Conservation (phyloP, 2,113 vertebrate genomes). For the Tragulus kanchil region DNA sequence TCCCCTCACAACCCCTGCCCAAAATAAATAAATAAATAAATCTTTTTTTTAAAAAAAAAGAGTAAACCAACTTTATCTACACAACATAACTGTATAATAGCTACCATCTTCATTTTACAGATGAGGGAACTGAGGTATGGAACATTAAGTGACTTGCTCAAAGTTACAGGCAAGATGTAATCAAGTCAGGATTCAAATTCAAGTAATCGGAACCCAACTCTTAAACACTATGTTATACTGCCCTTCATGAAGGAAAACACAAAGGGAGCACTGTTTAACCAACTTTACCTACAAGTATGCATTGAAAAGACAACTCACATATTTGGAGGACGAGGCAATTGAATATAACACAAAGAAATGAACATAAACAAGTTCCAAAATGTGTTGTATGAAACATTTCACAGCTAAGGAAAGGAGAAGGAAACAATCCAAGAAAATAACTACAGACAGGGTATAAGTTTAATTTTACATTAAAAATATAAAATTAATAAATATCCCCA, state of each 20-base stretch:
- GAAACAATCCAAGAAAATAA: not conserved
- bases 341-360: not conserved
- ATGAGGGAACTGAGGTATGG: not conserved
- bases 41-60: not conserved
- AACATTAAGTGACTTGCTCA: not conserved
- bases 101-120: not conserved
- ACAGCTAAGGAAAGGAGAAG: constrained; percentile 85
- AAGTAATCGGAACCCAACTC: not conserved
- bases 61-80: not conserved
- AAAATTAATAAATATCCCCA: not conserved
- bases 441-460: not conserved
- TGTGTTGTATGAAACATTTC: constrained; percentile 53
- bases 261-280: not conserved
- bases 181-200: not conserved
- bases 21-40: no score
- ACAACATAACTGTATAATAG: not conserved
- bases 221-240: not conserved
- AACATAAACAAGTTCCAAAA: constrained; percentile 11
- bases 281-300: not conserved
- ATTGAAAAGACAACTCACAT: not conserved
- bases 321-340: not conserved
- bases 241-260: constrained; percentile 4
- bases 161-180: not conserved
- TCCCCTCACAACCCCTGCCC: no score
- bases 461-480: not conserved